Evolutionary conservation across 2,797 vertebrate genomes (phyloP).

Genomic region (Malurus splendens): DNA sequence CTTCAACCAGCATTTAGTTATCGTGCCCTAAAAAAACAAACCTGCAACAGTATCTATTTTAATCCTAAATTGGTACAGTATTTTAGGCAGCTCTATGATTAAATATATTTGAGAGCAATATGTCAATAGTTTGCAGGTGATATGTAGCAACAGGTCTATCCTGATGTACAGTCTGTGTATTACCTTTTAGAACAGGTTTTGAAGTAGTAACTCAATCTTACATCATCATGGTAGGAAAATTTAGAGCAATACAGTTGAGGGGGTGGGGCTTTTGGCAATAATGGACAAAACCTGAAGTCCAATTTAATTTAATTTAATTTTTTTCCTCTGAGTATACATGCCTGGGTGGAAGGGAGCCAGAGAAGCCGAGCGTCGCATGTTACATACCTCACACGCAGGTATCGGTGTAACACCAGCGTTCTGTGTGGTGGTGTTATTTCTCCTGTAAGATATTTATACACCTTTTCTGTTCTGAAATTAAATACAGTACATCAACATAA

Average conservation of each 20-base stretch:
- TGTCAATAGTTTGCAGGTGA: conserved; percentile 59
- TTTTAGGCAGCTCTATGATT: conserved; percentile 64
- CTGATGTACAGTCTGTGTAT: conserved; percentile 60
- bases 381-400: conserved; percentile 56
- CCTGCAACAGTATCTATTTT: conserved; percentile 38
- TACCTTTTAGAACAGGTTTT: conserved; percentile 56
- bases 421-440: conserved; percentile 60
- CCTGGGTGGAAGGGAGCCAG: conserved; percentile 57
- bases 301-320: conserved; percentile 53
- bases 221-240: conserved; percentile 62
- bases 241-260: conserved; percentile 68
- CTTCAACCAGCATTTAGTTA: conserved; percentile 51
- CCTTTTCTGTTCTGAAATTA: conserved; percentile 41
- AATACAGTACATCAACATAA: conserved; percentile 48
- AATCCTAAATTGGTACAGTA: conserved; percentile 52
- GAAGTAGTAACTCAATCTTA: conserved; percentile 50
- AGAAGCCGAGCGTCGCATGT: conserved; percentile 48
- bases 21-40: conserved; percentile 41
- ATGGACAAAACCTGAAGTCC: conserved; percentile 52
- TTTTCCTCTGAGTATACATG: conserved; percentile 43
- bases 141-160: conserved; percentile 58
- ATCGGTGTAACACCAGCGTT: conserved; percentile 66
- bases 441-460: conserved; percentile 73
- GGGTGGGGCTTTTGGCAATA: conserved; percentile 60
- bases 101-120: conserved; percentile 67